Conservation (phyloP, 2,113 vertebrate species). For the Salvelinus fontinalis region DNA sequence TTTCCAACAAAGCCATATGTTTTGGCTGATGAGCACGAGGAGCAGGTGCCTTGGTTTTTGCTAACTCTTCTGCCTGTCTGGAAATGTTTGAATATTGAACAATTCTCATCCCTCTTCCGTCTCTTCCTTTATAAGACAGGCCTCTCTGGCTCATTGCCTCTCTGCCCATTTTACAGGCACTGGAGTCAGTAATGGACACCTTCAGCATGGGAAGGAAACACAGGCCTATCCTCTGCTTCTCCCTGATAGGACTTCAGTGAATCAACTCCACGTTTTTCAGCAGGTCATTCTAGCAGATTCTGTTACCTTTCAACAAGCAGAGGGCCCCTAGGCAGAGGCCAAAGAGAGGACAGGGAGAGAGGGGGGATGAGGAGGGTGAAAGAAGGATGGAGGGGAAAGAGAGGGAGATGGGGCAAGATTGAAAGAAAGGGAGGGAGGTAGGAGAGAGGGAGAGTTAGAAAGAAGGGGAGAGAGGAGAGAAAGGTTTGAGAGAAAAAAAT, state of each 20-base stretch:
- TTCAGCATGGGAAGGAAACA: slow-evolving; percentile 44
- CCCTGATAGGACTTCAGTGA: slow-evolving; percentile 64
- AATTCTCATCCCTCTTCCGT: slow-evolving; percentile 34
- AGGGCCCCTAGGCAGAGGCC: slow-evolving; percentile 64
- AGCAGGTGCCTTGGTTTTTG: slow-evolving; percentile 70
- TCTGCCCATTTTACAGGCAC: slow-evolving; percentile 29
- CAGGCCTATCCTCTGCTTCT: slow-evolving; percentile 55
- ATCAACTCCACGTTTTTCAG: slow-evolving; percentile 65
- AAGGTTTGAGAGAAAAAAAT: slow-evolving; percentile 14
- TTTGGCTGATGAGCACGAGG: slow-evolving; percentile 49
- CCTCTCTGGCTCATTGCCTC: slow-evolving; percentile 36
- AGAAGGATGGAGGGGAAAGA: slow-evolving; percentile 12
- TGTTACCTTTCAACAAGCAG: slow-evolving; percentile 71
- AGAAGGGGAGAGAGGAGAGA: background rate
- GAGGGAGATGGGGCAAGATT: slow-evolving; percentile 24
- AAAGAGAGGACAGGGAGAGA: slow-evolving; percentile 56
- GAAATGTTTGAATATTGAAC: slow-evolving; percentile 47
- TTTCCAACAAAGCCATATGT: slow-evolving; percentile 65
- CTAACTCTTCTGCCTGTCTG: slow-evolving; percentile 40
- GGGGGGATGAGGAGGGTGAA: slow-evolving; percentile 16
- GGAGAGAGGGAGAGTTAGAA: slow-evolving; percentile 1
- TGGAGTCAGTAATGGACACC: slow-evolving; percentile 57
- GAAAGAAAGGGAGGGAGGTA: background rate
- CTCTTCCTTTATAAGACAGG: slow-evolving; percentile 44
- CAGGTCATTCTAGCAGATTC: slow-evolving; percentile 71